A percentile compares a stretch with the other conserved stretches of the same genome.
Conservation (phyloP, 2,113 vertebrate species). For the Heteronetta atricapilla region DNA sequence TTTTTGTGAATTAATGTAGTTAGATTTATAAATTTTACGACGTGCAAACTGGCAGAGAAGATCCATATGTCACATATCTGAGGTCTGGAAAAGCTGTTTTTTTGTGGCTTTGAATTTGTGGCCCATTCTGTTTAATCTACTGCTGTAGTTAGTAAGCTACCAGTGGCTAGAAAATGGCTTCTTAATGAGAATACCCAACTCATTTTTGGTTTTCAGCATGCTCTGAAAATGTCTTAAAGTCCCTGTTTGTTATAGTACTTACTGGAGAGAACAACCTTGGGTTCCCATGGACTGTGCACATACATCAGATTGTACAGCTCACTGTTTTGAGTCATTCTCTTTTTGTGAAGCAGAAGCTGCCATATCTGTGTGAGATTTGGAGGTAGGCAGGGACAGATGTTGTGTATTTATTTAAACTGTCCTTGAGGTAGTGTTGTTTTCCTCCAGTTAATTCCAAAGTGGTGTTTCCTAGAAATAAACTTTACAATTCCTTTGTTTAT, state of each 20-base stretch:
- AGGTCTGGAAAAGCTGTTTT: not conserved
- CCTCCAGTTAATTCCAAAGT: not conserved
- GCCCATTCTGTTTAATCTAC: not conserved
- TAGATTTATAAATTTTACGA: not conserved
- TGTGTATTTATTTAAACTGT: not conserved
- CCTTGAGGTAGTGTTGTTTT: not conserved
- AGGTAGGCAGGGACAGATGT: not conserved
- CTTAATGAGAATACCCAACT: not conserved
- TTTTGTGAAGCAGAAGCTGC: not conserved
- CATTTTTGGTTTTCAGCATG: not conserved
- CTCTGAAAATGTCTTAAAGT: not conserved
- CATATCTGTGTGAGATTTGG: not conserved
- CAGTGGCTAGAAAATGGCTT: conserved; percentile 30
- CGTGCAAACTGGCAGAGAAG: accelerated
- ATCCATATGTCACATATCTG: not conserved
- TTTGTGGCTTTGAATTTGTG: not conserved
- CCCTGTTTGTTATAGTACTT: not conserved
- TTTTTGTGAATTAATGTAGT: not conserved
- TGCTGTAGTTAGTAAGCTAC: not conserved
- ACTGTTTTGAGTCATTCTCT: not conserved
- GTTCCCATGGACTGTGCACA: not conserved
- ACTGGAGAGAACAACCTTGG: not conserved
- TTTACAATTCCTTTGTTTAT: not conserved
- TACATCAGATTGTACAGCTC: not conserved
- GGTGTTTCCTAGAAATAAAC: not conserved